phyloP scores from a whole-genome alignment of 2,888 invertebrate species.

The Sminthurinus aureus region DNA sequence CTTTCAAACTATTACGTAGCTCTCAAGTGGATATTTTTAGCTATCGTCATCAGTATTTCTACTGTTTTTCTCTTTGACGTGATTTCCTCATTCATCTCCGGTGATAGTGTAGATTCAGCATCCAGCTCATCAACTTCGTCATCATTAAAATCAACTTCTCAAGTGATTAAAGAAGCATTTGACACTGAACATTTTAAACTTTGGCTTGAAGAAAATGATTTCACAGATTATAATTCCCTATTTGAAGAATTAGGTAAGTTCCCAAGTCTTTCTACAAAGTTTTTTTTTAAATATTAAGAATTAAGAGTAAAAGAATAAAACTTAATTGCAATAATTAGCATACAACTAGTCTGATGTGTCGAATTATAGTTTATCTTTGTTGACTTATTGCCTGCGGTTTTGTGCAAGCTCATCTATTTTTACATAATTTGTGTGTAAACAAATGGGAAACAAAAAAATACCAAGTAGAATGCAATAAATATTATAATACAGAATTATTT shows the following conservation, averaged over 20 bases:
- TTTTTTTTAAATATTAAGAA: constrained; percentile 10
- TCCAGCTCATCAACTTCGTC: not conserved
- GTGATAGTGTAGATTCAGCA: not conserved
- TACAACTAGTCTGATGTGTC: too few species aligned
- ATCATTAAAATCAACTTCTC: too few species aligned
- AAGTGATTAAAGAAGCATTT: not conserved
- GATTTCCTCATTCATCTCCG: not conserved
- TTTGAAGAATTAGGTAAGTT: constrained; percentile 77
- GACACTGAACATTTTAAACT: constrained; percentile 69
- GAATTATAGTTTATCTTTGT: too few species aligned
- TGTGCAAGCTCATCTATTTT: too few species aligned
- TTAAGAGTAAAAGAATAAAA: too few species aligned
- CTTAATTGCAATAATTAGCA: not conserved
- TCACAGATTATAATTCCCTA: constrained; percentile 73
- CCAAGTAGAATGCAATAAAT: too few species aligned
- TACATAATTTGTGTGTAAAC: too few species aligned
- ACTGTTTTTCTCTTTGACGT: constrained; percentile 23
- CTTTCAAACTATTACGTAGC: constrained; percentile 12
- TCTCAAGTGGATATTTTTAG: constrained; percentile 28
- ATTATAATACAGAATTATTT: not conserved
- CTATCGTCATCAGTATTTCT: constrained; percentile 18
- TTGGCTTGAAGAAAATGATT: constrained; percentile 79
- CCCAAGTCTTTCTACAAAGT: not conserved
- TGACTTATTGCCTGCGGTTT: too few species aligned
- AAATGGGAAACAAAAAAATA: too few species aligned